Base-by-base conservation (phyloP, 2,113 vertebrate genomes). In the Todiramphus saurophagus region DNA sequence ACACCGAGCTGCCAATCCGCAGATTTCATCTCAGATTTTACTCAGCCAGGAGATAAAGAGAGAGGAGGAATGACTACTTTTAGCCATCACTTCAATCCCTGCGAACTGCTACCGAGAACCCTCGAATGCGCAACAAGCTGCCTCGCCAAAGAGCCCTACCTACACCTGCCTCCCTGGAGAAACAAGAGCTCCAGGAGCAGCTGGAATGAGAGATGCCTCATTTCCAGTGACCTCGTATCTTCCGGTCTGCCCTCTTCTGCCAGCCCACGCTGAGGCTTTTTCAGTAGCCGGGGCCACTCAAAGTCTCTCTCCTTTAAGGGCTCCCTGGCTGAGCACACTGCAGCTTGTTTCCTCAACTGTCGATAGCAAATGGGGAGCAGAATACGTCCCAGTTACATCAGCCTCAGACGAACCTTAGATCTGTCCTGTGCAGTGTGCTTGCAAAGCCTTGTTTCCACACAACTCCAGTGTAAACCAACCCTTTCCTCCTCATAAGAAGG, bases 341-440 rank as follows among this genome's bases (percentile, higher is more conserved):
- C 44, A 70, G 69, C 5, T 74, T 39, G 6, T 37, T 77, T 74
- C 64, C 55, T 59, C 13, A 20, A 58, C 24, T 25, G 28, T 37
- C 33, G 25, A 28, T 0, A 43, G 77, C 30, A 68, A 77, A 37
- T 1, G 20, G 20, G 77, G 81, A 91, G 44, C 84, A 87, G 30
- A 51, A 9, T 18, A 17, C 15, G 5, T 58, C 77, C 58, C 48
- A 7, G 35, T 58, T 56, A 56, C 35, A n/a, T 15, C 83, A 80
- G 5, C 53, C 48, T 51, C 14, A 13, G 0, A 13, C 48, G 11
- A 83, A 56, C 18, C 28, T 44, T 6, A 60, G 30, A 16, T 21
- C 39, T 30, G 67, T 66, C 13, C 44, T 20, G 44, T 46, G 31
- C 0, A 39, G 55, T 33, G 3, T 0, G 2, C 35, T 60, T 31